Conservation (phyloP, 1,140 invertebrate species). For the Drosophila simulans region DNA sequence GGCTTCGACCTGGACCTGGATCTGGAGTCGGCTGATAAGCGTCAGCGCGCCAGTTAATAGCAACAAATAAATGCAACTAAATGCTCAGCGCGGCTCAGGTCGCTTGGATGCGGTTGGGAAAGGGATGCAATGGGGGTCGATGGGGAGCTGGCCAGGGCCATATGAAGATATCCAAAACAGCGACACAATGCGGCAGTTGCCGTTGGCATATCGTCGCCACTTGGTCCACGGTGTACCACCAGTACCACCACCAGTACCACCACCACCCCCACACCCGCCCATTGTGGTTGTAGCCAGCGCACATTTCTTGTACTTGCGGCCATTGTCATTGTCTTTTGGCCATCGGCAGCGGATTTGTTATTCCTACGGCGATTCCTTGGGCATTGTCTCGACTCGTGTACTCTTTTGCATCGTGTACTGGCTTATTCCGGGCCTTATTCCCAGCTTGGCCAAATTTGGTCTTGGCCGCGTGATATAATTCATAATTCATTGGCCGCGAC, state of each 20-base stretch:
- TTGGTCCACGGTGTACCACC: constrained; percentile 32
- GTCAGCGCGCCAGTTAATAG: constrained; percentile 84
- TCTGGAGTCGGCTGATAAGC: constrained; percentile 67
- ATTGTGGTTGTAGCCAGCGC: constrained; percentile 29
- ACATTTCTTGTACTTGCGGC: constrained; percentile 58
- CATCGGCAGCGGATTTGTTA: constrained; percentile 40
- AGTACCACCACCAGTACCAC: background rate
- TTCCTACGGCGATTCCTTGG: constrained; percentile 21
- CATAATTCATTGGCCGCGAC: constrained; percentile 78
- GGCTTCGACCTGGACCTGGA: background rate
- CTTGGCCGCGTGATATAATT: constrained; percentile 77
- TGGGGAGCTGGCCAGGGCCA: constrained; percentile 40
- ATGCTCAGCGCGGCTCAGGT: constrained; percentile 55
- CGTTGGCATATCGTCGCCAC: constrained; percentile 76
- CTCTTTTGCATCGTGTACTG: constrained; percentile 30
- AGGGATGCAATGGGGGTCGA: constrained; percentile 12
- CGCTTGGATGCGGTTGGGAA: constrained; percentile 5
- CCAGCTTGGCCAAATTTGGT: constrained; percentile 72
- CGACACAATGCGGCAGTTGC: constrained; percentile 81
- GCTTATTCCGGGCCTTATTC: constrained; percentile 28
- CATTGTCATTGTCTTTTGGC: constrained; percentile 68
- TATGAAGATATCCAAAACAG: constrained; percentile 84
- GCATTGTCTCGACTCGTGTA: constrained; percentile 62
- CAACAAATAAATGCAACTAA: constrained; percentile 84
- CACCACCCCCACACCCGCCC: constrained; percentile 25